phyloP scores from a whole-genome alignment of 1,140 invertebrate species.

The Paramacrobiotus metropolitanus region DNA sequence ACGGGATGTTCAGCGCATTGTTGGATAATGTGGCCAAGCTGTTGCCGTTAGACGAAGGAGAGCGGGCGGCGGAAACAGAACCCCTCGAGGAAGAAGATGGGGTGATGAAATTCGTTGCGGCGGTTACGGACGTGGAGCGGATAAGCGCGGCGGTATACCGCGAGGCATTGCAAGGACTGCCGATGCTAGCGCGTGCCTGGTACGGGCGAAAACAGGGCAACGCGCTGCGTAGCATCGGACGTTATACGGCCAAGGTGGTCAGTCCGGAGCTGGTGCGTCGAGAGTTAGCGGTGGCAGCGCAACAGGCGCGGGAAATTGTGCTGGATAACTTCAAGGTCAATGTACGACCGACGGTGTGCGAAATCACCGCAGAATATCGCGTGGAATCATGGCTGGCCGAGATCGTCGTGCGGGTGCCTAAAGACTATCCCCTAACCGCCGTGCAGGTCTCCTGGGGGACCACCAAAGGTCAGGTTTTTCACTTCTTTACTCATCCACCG shows the following conservation, averaged over 20 bases:
- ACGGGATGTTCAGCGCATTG: neutral
- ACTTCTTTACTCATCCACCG: too few species aligned
- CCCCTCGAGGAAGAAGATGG: too few species aligned
- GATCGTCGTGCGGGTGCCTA: neutral
- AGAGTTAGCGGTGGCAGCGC: neutral
- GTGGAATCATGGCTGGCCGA: neutral
- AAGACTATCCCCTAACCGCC: neutral
- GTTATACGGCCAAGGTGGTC: neutral
- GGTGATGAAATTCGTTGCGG: neutral
- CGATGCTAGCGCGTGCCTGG: neutral
- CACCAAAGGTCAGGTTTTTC: neutral
- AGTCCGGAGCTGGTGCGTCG: neutral
- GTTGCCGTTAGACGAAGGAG: neutral
- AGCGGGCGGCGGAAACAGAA: neutral
- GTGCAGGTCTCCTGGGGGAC: neutral
- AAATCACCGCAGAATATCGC: slow-evolving; percentile 1
- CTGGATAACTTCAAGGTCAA: slow-evolving; percentile 3
- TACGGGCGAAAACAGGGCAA: neutral
- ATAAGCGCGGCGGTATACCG: neutral
- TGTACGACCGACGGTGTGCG: neutral
- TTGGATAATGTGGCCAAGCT: neutral
- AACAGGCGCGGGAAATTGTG: neutral
- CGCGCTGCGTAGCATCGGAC: neutral
- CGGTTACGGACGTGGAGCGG: neutral
- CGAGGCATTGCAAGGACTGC: neutral